Evolutionary conservation across 2,113 vertebrate genomes (phyloP), one percentile per base, ranked within the genome.

Genomic region (Carettochelys insculpta): DNA sequence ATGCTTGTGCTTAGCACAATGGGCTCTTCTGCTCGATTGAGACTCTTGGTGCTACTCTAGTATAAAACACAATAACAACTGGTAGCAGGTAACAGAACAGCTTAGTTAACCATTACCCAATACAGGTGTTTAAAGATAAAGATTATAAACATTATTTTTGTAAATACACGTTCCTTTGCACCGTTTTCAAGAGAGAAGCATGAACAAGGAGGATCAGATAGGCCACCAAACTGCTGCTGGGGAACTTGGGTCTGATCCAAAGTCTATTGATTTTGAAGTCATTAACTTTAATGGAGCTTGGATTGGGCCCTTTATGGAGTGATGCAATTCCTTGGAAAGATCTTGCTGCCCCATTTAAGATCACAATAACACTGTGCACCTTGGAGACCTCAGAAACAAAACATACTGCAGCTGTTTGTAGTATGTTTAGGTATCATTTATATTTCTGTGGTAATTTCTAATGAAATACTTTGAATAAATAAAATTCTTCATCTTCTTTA

Each of bases 381-480:
- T 22, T n/a, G 77, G 25, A 25, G 51, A 93, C 58, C 20, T 19
- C 77, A 84, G 83, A 41, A 86, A 78, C 56, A 85, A 76, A 94
- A 73, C 6, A 78, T 3, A 56, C 19, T 85, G 91, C 93, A 96
- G 89, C 90, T 95, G 71, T 82, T 89, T 84, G 71, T 48, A 52
- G 80, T 82, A 90, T 88, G 41, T 83, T 85, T 88, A 65, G 82
- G 75, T 85, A 27, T 77, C 91, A 77, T 51, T 84, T 83, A 8
- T 80, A 88, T 93, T 94, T 87, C 68, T 92, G 88, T 90, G 90
- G 83, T 93, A 94, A 95, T 92, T n/a, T 92, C 61, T 76, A 86
- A 53, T 51, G 68, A 43, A 82, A 94, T 80, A 68, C 61, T 56
- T 3, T 45, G 82, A 85, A 86, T 86, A 90, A 94, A 83, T 75